Evolutionary conservation across 92 coral and sea anemone species (phyloP).

Genomic region (Epizoanthus illoricatus): DNA sequence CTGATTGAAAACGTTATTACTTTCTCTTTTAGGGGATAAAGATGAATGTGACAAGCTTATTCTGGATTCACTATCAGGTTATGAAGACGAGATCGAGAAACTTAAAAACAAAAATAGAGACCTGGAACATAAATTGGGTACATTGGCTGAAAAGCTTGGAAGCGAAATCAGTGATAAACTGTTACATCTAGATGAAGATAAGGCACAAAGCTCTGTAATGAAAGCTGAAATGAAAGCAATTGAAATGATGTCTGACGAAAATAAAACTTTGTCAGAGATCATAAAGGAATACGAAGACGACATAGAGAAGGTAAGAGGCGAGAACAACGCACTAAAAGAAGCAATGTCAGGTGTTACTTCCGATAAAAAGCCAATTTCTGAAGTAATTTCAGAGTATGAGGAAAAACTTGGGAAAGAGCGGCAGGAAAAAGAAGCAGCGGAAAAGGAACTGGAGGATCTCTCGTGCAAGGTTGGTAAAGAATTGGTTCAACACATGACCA

Average conservation of each 20-base stretch:
- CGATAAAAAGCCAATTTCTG: not conserved
- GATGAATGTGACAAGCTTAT: too few species aligned
- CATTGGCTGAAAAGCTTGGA: conserved; percentile 31
- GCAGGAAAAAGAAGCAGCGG: not conserved
- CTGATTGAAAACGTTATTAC: too few species aligned
- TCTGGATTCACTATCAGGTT: conserved; percentile 11
- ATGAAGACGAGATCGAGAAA: conserved; percentile 39
- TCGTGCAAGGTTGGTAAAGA: conserved; percentile 22
- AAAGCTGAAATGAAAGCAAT: too few species aligned
- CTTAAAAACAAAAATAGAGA: conserved; percentile 14
- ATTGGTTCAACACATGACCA: conserved; percentile 29
- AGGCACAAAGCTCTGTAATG: too few species aligned
- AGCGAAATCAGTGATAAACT: conserved; percentile 13
- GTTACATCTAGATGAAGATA: not conserved
- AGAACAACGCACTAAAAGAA: conserved; percentile 29
- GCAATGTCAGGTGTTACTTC: too few species aligned
- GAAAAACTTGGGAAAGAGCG: not conserved
- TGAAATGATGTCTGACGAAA: not conserved
- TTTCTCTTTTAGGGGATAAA: too few species aligned
- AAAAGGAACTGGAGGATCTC: conserved; percentile 21
- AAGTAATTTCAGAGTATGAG: not conserved
- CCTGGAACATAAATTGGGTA: not conserved
- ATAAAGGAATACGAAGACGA: conserved; percentile 12
- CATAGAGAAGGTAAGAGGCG: conserved; percentile 44
- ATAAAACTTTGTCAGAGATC: conserved; percentile 39